Percentiles rank a stretch among this genome's conserved stretches.
phyloP scores from a whole-genome alignment of 2,113 vertebrate species.

The Erinaceus europaeus region DNA sequence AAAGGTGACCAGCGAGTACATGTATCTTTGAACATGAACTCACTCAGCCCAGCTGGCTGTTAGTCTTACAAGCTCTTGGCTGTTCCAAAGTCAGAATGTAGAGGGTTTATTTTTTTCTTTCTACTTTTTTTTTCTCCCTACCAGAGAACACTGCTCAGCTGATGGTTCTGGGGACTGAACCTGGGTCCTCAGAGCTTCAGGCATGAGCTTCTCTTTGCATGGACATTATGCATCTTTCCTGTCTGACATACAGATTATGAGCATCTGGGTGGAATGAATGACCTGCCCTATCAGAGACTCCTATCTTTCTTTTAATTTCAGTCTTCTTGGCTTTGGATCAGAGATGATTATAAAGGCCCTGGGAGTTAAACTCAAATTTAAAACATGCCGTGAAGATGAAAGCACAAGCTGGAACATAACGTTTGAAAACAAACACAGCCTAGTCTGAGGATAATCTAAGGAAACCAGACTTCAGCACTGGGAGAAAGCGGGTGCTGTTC shows the following conservation, averaged over 20 bases:
- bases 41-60: background rate
- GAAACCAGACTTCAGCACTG: background rate
- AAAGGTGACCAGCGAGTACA: background rate
- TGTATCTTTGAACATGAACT: background rate
- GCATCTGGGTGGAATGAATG: background rate
- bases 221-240: too few relatives aligned
- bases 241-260: too few relatives aligned
- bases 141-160: too few relatives aligned
- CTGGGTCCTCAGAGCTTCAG: too few relatives aligned
- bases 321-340: background rate
- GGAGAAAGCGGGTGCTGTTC: background rate
- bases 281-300: background rate
- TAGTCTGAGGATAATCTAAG: background rate
- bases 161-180: too few relatives aligned
- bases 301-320: slow-evolving; percentile 2
- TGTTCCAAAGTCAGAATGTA: too few relatives aligned
- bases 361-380: slow-evolving; percentile 14
- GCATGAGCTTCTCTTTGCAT: too few relatives aligned
- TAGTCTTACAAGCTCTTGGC: background rate
- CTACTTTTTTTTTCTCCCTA: too few relatives aligned
- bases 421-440: slow-evolving; percentile 24
- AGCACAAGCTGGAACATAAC: slow-evolving; percentile 23
- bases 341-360: background rate
- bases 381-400: slow-evolving; percentile 51
- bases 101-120: too few relatives aligned